A percentile compares a stretch with the other conserved stretches of the same genome.
Evolutionary conservation across 1,140 invertebrate genomes (phyloP).

Genomic region (Diorhabda carinulata): DNA sequence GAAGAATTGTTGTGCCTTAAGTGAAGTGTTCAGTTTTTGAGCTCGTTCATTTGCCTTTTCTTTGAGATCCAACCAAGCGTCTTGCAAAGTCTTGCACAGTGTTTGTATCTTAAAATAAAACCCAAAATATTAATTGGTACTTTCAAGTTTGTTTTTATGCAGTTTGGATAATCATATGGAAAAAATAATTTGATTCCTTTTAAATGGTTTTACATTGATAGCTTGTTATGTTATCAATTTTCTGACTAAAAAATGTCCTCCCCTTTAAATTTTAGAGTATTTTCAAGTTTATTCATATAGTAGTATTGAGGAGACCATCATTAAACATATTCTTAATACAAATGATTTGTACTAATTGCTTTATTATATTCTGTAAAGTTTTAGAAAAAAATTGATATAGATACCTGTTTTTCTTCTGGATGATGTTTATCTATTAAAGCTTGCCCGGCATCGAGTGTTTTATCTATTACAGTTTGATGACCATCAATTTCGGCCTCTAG

Average conservation of each 20-base stretch:
- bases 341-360: too few species aligned
- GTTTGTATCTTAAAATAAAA: constrained; percentile 54
- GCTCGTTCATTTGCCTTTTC: constrained; percentile 67
- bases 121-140: not conserved
- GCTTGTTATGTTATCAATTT: too few species aligned
- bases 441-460: constrained; percentile 70
- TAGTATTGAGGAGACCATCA: too few species aligned
- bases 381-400: not conserved
- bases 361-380: not conserved
- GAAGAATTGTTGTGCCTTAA: constrained; percentile 86
- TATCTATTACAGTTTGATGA: constrained; percentile 77
- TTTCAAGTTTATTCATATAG: too few species aligned
- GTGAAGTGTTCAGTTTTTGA: constrained; percentile 75
- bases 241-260: too few species aligned
- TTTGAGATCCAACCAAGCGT: constrained; percentile 67
- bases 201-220: too few species aligned
- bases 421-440: constrained; percentile 67
- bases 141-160: too few species aligned
- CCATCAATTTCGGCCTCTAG: constrained; percentile 80
- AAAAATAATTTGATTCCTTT: too few species aligned
- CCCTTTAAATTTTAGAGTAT: too few species aligned
- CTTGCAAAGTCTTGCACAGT: constrained; percentile 61
- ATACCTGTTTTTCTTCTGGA: constrained; percentile 70
- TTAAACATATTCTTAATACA: too few species aligned
- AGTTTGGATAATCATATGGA: too few species aligned